Conservation (phyloP, 2,113 vertebrate species). For the Coregonus clupeaformis region DNA sequence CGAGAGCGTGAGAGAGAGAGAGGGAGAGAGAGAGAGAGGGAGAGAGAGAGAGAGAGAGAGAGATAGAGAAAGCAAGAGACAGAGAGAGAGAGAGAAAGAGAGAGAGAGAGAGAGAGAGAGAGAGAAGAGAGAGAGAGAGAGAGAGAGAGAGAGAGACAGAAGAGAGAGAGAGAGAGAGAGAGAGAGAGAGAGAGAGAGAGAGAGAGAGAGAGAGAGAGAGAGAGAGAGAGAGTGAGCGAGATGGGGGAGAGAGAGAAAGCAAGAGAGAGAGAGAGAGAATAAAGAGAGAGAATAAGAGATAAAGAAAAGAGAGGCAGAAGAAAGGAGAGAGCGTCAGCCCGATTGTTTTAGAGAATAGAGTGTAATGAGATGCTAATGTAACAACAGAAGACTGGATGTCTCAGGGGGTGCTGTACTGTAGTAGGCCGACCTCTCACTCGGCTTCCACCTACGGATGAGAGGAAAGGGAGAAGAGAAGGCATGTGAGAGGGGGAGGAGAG, state of each 20-base stretch:
- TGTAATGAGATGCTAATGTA: constrained; percentile 68
- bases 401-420: constrained; percentile 47
- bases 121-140: not conserved
- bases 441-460: no score
- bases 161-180: not conserved
- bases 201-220: not conserved
- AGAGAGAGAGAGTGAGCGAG: constrained; percentile 10
- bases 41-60: not conserved
- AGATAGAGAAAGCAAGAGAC: not conserved
- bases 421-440: no score
- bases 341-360: constrained; percentile 45
- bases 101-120: not conserved
- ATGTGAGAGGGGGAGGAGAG: constrained; percentile 14
- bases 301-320: not conserved
- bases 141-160: not conserved
- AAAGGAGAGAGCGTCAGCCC: not conserved
- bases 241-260: constrained; percentile 20
- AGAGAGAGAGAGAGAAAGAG: not conserved
- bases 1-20: not conserved
- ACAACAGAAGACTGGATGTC: constrained; percentile 62
- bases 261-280: not conserved
- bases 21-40: not conserved
- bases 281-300: not conserved
- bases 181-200: not conserved
- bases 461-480: constrained; percentile 4